Evolutionary conservation across 1,140 invertebrate genomes (phyloP).

Genomic region (Melitaea cinxia): DNA sequence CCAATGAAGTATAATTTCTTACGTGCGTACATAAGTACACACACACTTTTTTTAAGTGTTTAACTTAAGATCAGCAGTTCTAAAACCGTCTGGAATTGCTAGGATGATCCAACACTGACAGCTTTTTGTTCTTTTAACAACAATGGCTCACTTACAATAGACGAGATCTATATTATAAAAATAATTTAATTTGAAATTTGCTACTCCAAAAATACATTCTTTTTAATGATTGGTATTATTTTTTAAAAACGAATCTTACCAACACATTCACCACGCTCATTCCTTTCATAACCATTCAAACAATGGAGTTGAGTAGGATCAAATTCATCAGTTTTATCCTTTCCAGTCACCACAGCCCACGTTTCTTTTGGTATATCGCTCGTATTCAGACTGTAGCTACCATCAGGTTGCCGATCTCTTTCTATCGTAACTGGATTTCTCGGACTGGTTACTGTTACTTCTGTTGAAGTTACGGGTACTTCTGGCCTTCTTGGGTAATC

Average conservation of each 20-base stretch:
- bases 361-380: conserved; percentile 56
- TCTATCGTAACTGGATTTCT: conserved; percentile 44
- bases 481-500: conserved; percentile 44
- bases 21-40: no score
- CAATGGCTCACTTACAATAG: no score
- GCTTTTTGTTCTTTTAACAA: no score
- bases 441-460: conserved; percentile 44
- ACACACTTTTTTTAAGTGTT: no score
- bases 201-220: no score
- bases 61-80: no score
- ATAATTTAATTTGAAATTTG: not conserved
- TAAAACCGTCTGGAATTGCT: no score
- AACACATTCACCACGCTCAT: conserved; percentile 63
- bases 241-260: conserved; percentile 48
- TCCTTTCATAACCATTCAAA: conserved; percentile 65
- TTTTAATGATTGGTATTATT: not conserved
- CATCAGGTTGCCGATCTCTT: conserved; percentile 51
- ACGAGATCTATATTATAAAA: not conserved
- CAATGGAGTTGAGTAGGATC: conserved; percentile 58
- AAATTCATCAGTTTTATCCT: conserved; percentile 50
- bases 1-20: no score
- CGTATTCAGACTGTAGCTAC: conserved; percentile 47
- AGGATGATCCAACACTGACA: no score
- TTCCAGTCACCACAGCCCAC: conserved; percentile 60
- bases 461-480: conserved; percentile 39